Evolutionary conservation across 2,888 invertebrate species (phyloP).

Genomic region (Anoncus sp.): DNA sequence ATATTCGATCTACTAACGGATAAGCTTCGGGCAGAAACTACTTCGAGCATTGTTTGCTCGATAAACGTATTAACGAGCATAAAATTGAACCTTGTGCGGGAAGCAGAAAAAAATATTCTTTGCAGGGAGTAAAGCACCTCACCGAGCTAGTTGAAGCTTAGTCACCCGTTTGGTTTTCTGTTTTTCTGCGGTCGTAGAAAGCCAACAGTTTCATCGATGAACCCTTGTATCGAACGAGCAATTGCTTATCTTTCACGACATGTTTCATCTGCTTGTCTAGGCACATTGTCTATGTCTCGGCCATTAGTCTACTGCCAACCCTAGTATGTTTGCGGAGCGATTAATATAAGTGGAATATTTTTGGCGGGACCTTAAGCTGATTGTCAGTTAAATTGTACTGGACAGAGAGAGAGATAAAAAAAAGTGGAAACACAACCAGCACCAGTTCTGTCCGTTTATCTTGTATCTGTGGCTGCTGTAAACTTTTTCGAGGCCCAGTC

Average conservation of each 20-base stretch:
- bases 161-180: not conserved
- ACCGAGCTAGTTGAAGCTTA: not conserved
- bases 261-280: too few species aligned
- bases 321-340: conserved; percentile 8
- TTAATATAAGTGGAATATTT: conserved; percentile 8
- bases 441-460: too few species aligned
- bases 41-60: not conserved
- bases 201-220: conserved; percentile 6
- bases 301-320: not conserved
- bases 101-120: not conserved
- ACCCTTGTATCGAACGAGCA: not conserved
- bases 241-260: conserved; percentile 7
- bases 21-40: not conserved
- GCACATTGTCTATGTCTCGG: not conserved
- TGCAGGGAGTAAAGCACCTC: conserved; percentile 1
- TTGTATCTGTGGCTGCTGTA: too few species aligned
- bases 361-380: not conserved
- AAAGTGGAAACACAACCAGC: not conserved
- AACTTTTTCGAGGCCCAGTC: too few species aligned
- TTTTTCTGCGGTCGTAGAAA: not conserved
- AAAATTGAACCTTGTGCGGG: not conserved
- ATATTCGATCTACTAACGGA: not conserved
- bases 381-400: not conserved
- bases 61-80: not conserved
- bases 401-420: not conserved